phyloP scores from a whole-genome alignment of 2,113 vertebrate species.

The Ochotona princeps region DNA sequence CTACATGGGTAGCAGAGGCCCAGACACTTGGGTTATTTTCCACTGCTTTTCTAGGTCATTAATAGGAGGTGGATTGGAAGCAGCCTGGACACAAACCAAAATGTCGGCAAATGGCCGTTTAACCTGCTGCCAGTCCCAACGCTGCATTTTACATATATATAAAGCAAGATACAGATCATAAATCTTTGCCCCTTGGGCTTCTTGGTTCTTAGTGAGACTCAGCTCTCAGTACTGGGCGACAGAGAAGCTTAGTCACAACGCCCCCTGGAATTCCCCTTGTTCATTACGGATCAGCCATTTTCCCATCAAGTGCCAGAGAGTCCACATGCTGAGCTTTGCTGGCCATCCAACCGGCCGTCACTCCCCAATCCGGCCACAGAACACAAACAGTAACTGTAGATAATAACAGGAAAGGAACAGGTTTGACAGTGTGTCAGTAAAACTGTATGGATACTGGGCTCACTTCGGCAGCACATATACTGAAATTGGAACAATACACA shows the following conservation, averaged over 20 bases:
- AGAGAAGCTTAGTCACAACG: not conserved
- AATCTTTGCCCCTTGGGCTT: not conserved
- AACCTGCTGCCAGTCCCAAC: no score
- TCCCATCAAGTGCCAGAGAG: not conserved
- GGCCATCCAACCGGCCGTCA: fast-evolving
- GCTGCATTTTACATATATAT: not conserved
- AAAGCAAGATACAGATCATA: no score
- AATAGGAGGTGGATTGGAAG: no score
- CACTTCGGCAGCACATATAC: no score
- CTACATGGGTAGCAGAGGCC: no score
- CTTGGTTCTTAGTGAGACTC: not conserved
- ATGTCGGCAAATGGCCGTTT: no score
- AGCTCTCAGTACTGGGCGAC: not conserved
- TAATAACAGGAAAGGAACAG: fast-evolving
- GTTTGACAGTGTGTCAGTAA: not conserved
- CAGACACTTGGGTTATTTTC: no score
- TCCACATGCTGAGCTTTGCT: no score
- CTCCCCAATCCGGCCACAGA: fast-evolving
- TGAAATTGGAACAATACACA: no score
- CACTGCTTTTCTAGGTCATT: no score
- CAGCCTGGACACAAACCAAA: no score
- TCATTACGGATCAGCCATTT: not conserved
- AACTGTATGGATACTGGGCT: not conserved
- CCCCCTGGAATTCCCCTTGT: not conserved
- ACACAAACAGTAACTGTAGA: not conserved